Base-by-base conservation (phyloP, 23 tunicate genomes). In the Phallusia fumigata region DNA sequence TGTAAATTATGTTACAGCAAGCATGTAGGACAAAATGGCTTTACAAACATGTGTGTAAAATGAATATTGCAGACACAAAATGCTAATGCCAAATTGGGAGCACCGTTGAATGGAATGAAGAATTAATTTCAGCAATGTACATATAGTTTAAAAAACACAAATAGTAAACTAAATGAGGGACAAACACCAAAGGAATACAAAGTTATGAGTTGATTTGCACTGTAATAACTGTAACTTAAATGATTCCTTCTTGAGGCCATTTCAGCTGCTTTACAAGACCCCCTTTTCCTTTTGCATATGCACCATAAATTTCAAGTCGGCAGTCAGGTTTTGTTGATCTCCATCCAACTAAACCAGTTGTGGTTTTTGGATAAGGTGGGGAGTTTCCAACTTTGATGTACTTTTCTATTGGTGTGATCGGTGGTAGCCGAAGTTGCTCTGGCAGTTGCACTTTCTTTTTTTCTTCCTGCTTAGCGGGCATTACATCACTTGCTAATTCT, bases 391-490 rank as follows among this genome's bases (percentile, higher is more conserved):
- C 80, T 81, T 93, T 93, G 22, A 93, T 88, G 79, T 93, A 93
- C n/a, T 81, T 88, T 76, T 93, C 97, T 64, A 93, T 93, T 13
- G 97, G 97, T 6, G 97, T 93, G 21, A 88, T 85, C 6, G 97
- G 97, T 53, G 93, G 86, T 33, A 88, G 35, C 30, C 93, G 80
- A 24, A 93, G 76, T 33, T 88, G 87, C 65, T 93, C 93, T 35
- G 97, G 97, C 19, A 93, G 87, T 58, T 93, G 86, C 18, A 88
- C 81, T 83, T 92, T 87, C 11, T 84, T 75, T 52, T 92, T 87
- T 35, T 85, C 79, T 15, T 65, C 80, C 77, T 81, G 36, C 36
- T 88, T 86, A 36, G 87, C 53, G 2, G 77, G 80, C 32, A 35
- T 22, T 0, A 65, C 69, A n/a, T 90, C 86, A 0, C 49, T 30